These are phyloP conservation scores for Brachyalestes nurse DNA, from an alignment of 2,797 vertebrate genomes.

Conservation along the genomic window DNA sequence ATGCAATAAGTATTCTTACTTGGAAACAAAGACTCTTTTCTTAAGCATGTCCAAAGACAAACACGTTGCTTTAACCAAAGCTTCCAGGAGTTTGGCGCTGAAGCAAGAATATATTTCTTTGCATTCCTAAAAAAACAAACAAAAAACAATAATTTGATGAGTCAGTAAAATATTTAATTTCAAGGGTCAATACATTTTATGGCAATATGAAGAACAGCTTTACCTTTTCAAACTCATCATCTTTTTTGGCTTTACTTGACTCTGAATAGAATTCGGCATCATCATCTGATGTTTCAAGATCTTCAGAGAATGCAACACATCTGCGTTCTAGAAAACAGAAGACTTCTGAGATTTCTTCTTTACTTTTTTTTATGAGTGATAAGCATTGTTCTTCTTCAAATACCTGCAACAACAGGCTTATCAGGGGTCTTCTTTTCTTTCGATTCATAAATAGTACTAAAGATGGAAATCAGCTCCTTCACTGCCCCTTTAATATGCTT, in stretches of 20 bases:
- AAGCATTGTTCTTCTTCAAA: neutral
- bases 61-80: constrained; percentile 79
- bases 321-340: constrained; percentile 61
- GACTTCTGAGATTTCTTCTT: neutral
- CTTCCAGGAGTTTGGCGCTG: constrained; percentile 76
- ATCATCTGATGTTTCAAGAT: constrained; percentile 43
- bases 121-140: constrained; percentile 75
- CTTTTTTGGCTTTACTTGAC: constrained; percentile 64
- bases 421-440: constrained; percentile 56
- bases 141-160: constrained; percentile 33
- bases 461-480: constrained; percentile 74
- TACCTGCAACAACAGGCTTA: constrained; percentile 67
- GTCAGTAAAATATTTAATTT: neutral
- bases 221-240: constrained; percentile 83
- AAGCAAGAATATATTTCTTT: constrained; percentile 78
- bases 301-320: constrained; percentile 64
- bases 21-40: constrained; percentile 75
- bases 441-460: constrained; percentile 74
- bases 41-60: constrained; percentile 81
- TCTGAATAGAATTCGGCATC: constrained; percentile 51
- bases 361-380: neutral
- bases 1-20: constrained; percentile 69
- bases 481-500: constrained; percentile 76
- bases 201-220: constrained; percentile 38
- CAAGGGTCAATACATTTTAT: neutral